A percentile compares a stretch with the other conserved stretches of the same genome.
Conservation (phyloP, 2,888 invertebrate genomes). For the Cephus sareptanus region DNA sequence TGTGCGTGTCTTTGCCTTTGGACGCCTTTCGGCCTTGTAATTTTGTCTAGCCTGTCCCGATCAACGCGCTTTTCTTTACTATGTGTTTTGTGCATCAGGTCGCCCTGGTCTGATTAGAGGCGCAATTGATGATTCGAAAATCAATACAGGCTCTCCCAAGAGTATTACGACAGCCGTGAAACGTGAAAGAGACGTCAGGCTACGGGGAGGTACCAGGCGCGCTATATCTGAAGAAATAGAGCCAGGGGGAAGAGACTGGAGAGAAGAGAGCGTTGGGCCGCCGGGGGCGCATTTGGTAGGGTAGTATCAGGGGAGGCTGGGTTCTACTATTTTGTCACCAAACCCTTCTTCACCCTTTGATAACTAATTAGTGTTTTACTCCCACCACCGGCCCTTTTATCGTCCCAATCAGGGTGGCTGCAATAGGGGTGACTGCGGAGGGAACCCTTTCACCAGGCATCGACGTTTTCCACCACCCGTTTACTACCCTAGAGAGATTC, state of each 20-base stretch:
- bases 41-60: background rate
- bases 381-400: slow-evolving; percentile 53
- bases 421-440: slow-evolving; percentile 30
- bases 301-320: slow-evolving; percentile 30
- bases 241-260: slow-evolving; percentile 25
- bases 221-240: slow-evolving; percentile 43
- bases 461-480: slow-evolving; percentile 47
- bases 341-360: slow-evolving; percentile 69
- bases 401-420: slow-evolving; percentile 58
- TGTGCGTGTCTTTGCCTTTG: background rate
- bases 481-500: background rate
- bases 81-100: no score
- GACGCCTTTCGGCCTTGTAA: background rate
- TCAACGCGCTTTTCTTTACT: background rate
- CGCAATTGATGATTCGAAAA: slow-evolving; percentile 66
- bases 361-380: slow-evolving; percentile 72
- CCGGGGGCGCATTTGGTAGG: slow-evolving; percentile 13
- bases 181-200: slow-evolving; percentile 32
- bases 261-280: slow-evolving; percentile 15
- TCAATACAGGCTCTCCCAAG: slow-evolving; percentile 58
- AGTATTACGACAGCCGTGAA: slow-evolving; percentile 56
- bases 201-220: slow-evolving; percentile 20
- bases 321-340: slow-evolving; percentile 64
- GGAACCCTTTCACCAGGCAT: slow-evolving; percentile 54
- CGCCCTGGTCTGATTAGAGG: slow-evolving; percentile 59